Evolutionary conservation across 2,113 vertebrate species (phyloP).

Genomic region (Ahaetulla prasina): DNA sequence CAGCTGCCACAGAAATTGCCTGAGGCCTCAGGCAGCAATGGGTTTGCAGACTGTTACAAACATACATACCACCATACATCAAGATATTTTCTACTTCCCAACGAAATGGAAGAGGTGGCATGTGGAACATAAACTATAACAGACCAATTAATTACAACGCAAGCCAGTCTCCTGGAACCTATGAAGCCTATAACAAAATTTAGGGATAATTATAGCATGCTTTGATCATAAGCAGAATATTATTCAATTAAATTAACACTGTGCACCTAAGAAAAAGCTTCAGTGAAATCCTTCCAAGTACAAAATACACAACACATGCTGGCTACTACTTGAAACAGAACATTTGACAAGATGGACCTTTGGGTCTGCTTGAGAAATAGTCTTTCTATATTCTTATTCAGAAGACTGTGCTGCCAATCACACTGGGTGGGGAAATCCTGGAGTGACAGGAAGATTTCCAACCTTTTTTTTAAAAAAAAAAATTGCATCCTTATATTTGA

Average conservation of each 20-base stretch:
- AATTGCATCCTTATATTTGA: slow-evolving; percentile 64
- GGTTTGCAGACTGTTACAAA: neutral
- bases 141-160: slow-evolving; percentile 12
- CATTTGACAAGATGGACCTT: neutral
- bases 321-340: neutral
- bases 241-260: neutral
- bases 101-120: neutral
- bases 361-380: neutral
- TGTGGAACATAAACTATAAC: neutral
- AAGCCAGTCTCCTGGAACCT: slow-evolving; percentile 25
- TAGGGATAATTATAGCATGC: slow-evolving; percentile 27
- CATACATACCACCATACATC: neutral
- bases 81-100: slow-evolving; percentile 5
- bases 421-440: slow-evolving; percentile 21
- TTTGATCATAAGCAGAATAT: slow-evolving; percentile 26
- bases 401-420: neutral
- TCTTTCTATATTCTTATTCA: neutral
- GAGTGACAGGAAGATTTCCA: slow-evolving; percentile 33
- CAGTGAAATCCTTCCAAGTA: neutral
- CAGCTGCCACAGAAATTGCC: neutral
- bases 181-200: slow-evolving; percentile 25
- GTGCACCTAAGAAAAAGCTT: neutral
- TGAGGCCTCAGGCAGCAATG: neutral
- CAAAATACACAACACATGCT: neutral
- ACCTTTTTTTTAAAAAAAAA: slow-evolving; percentile 25